Percentiles rank a stretch among this genome's conserved stretches.
phyloP scores from a whole-genome alignment of 64 coral and sea anemone genomes.

The Actinia tenebrosa region DNA sequence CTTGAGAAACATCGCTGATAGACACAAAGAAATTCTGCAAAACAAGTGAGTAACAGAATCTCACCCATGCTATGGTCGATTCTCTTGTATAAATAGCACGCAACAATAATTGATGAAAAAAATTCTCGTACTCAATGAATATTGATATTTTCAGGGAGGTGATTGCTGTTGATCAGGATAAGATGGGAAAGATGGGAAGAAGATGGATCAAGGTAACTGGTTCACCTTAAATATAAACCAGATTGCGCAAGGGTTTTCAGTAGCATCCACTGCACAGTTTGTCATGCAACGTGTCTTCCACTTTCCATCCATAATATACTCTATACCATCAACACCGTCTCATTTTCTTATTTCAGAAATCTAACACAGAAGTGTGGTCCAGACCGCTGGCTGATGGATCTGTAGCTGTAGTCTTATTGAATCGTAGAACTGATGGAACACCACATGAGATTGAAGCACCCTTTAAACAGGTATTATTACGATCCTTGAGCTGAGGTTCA shows the following conservation, averaged over 20 bases:
- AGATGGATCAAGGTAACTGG: constrained; percentile 23
- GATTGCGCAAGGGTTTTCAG: too few relatives aligned
- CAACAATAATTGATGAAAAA: too few relatives aligned
- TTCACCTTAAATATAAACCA: not conserved
- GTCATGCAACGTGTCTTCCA: too few relatives aligned
- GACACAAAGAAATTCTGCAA: constrained; percentile 69
- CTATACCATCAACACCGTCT: not conserved
- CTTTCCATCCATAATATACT: not conserved
- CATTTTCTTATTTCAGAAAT: not conserved
- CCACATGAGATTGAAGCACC: constrained; percentile 51
- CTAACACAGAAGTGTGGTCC: constrained; percentile 67
- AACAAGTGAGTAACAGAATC: constrained; percentile 50
- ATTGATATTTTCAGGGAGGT: constrained; percentile 55
- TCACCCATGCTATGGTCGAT: too few relatives aligned
- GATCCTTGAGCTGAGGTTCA: not conserved
- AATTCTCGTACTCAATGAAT: too few relatives aligned
- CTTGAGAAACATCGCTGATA: constrained; percentile 51
- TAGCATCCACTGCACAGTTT: too few relatives aligned
- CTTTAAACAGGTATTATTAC: constrained; percentile 62
- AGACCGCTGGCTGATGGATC: constrained; percentile 44
- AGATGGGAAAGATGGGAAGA: constrained; percentile 76
- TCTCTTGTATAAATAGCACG: too few relatives aligned
- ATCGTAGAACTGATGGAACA: constrained; percentile 43
- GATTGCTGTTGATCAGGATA: constrained; percentile 84
- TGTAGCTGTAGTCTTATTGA: constrained; percentile 80